Base-by-base conservation (phyloP, 1,140 invertebrate genomes). In the Trissolcus basalis region DNA sequence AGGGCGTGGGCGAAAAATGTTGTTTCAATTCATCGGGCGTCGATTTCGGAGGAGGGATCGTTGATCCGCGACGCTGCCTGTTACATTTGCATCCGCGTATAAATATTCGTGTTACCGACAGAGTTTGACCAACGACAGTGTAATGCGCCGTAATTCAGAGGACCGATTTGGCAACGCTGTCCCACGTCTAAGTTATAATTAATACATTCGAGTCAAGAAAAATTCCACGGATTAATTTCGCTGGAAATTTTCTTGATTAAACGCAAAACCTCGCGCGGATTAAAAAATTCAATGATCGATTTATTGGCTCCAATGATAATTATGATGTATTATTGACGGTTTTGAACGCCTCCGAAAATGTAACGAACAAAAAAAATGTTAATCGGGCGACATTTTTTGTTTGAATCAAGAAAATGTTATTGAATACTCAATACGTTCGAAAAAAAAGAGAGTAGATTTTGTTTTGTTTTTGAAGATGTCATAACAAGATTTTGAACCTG, bases 141-240 rank as follows among this genome's bases (percentile, higher is more conserved):
- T 27, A 27, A 71, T 53, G 65, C 50, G 67, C 48, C 56, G 65
- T 77, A 70, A 77, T 77, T 70, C 67, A 67, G 67, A 49, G 36
- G 67, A 55, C 51, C 60, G 73, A 76, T 76, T 76, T 76, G 73
- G 67, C 60, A 77, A 77, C 67, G 56, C 61, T 67, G 73, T 59
- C 61, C 56, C 60, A 71, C 60, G 67, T 70, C 55, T 64, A 77
- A 67, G 73, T 77, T 77, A 70, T 70, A 77, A 77, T 77, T 76
- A 76, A 76, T 76, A 76, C 73, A 67, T 76, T 70, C 49, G 54
- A 76, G 65, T 32, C n/a, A 67, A 70, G 73, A 76, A 76, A 69
- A 69, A 69, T 76, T 65, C 65, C 65, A 60, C 72, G 64, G 64
- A 68, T 75, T 69, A 64, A 75, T 69, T 69, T 75, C 32, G 64